Conservation (phyloP, 2,113 vertebrate genomes). For the Gymnobelideus leadbeateri region DNA sequence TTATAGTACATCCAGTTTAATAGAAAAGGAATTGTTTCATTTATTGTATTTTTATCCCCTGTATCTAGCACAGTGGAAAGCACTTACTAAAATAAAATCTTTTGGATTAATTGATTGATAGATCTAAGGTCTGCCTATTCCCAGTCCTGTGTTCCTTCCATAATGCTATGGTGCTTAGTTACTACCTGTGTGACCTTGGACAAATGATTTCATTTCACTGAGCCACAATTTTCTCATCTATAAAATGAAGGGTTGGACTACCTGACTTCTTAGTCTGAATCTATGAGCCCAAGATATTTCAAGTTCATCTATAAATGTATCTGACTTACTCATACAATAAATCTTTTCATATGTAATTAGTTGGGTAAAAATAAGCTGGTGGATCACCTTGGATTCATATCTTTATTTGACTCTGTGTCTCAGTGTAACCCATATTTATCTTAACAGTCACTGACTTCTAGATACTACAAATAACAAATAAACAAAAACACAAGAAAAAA, state of each 20-base stretch:
- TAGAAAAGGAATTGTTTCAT: neutral
- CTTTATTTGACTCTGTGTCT: constrained; percentile 53
- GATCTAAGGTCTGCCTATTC: neutral
- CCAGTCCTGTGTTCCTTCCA: neutral
- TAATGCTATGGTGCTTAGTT: neutral
- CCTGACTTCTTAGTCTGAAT: neutral
- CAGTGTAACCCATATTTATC: constrained; percentile 62
- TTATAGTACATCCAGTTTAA: neutral
- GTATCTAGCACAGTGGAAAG: neutral
- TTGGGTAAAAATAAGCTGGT: constrained; percentile 56
- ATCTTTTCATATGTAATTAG: constrained; percentile 49
- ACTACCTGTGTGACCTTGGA: neutral
- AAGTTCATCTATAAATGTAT: constrained; percentile 29
- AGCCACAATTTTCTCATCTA: neutral
- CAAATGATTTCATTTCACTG: neutral
- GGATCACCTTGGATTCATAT: constrained; percentile 52
- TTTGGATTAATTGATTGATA: neutral
- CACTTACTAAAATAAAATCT: neutral
- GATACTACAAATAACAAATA: constrained; percentile 68
- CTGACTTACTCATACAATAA: neutral
- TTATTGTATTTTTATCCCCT: neutral
- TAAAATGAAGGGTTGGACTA: neutral
- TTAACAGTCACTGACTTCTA: constrained; percentile 73
- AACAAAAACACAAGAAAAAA: constrained; percentile 48
- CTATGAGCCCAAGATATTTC: constrained; percentile 1